A percentile compares a stretch with the other conserved stretches of the same genome.
phyloP scores from a whole-genome alignment of 2,888 invertebrate genomes.

The Lapara coniferarum region DNA sequence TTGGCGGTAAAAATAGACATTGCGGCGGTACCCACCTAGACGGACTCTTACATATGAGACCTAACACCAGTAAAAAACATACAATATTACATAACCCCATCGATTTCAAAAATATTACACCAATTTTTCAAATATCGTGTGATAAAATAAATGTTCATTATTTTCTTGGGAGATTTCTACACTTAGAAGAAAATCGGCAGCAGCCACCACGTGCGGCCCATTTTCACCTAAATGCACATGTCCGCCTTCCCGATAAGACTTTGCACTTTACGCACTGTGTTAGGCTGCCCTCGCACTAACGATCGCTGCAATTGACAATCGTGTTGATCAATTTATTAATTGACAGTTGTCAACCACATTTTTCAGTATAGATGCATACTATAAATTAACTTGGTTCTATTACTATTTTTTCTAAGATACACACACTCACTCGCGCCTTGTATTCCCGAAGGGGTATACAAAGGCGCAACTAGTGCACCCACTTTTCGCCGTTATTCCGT shows the following conservation, averaged over 20 bases:
- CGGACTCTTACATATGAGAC: too few relatives aligned
- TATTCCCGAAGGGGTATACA: too few relatives aligned
- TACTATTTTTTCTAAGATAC: not conserved
- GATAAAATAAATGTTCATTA: slow-evolving; percentile 12
- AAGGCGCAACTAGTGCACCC: too few relatives aligned
- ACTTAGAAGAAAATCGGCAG: slow-evolving; percentile 4
- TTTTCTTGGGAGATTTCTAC: not conserved
- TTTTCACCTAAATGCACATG: slow-evolving; percentile 55
- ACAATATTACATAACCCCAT: not conserved
- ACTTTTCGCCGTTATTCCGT: too few relatives aligned
- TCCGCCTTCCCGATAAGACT: slow-evolving; percentile 54
- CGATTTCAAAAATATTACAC: not conserved
- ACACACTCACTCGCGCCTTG: too few relatives aligned
- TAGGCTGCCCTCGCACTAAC: not conserved
- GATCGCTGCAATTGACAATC: not conserved
- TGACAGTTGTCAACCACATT: too few relatives aligned
- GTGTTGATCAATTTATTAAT: not conserved
- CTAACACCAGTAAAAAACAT: too few relatives aligned
- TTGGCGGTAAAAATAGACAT: too few relatives aligned
- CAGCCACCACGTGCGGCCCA: slow-evolving; percentile 22
- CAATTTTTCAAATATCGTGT: not conserved
- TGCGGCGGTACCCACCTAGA: too few relatives aligned
- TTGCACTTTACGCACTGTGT: slow-evolving; percentile 15
- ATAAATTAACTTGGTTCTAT: not conserved
- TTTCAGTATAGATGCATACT: not conserved